phyloP scores from a whole-genome alignment of 2,888 invertebrate genomes.

The Hydroisotoma schaefferi region DNA sequence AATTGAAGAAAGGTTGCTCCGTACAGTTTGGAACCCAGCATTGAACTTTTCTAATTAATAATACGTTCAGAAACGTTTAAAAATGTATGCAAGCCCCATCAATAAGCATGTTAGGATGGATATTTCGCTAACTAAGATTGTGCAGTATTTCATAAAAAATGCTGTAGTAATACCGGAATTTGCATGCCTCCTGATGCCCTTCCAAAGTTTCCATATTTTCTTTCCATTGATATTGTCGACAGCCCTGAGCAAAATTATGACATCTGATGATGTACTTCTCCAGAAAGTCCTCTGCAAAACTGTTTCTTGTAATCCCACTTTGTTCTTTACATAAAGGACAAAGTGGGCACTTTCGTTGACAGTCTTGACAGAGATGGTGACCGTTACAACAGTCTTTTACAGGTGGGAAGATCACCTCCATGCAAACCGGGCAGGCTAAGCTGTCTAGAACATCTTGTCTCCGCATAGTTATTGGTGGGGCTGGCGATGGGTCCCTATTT shows the following conservation, averaged over 20 bases:
- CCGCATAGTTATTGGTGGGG: background rate
- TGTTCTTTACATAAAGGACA: background rate
- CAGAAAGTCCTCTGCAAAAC: background rate
- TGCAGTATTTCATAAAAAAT: background rate
- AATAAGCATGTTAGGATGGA: background rate
- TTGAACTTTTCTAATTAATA: background rate
- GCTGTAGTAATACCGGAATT: background rate
- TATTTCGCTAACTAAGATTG: background rate
- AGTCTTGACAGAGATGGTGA: background rate
- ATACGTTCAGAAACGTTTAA: background rate
- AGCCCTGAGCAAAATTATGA: background rate
- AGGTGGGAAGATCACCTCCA: background rate
- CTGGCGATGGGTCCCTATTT: background rate
- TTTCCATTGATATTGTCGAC: background rate
- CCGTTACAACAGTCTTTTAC: background rate
- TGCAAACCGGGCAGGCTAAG: background rate
- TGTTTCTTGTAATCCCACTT: background rate
- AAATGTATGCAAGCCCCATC: background rate
- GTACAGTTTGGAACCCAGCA: slow-evolving; percentile 4
- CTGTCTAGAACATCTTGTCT: background rate
- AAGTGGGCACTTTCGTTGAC: background rate
- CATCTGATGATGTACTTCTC: background rate
- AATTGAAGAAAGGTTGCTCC: background rate
- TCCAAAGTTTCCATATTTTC: background rate
- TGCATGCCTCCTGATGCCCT: background rate